These are phyloP conservation scores for Bhutanitis thaidina DNA, from an alignment of 2,888 invertebrate genomes.

Conservation along the genomic window DNA sequence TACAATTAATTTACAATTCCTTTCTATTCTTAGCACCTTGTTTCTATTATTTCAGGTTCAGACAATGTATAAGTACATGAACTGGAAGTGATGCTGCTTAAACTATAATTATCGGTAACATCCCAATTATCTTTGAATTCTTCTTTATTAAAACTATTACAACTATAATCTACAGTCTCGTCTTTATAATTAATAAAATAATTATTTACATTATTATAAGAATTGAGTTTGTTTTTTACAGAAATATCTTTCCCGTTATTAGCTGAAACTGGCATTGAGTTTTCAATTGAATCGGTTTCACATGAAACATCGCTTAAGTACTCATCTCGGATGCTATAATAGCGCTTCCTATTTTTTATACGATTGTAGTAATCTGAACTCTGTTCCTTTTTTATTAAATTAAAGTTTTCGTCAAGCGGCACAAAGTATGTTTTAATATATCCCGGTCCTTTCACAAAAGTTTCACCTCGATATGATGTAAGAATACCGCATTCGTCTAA, in stretches of 20 bases:
- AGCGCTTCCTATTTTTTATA: constrained; percentile 40
- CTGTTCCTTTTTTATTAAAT: constrained; percentile 64
- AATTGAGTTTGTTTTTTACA: constrained; percentile 27
- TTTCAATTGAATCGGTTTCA: constrained; percentile 22
- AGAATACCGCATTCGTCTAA: constrained; percentile 84
- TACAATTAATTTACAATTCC: too few species aligned
- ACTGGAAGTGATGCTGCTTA: constrained; percentile 8
- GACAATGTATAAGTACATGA: constrained; percentile 33
- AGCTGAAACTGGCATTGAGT: constrained; percentile 23
- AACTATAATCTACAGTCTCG: constrained; percentile 25
- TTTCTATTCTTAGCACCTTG: constrained; percentile 41
- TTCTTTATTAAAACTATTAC: constrained; percentile 21
- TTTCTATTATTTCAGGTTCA: constrained; percentile 48
- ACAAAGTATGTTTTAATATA: constrained; percentile 87
- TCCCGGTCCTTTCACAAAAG: constrained; percentile 85
- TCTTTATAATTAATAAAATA: constrained; percentile 3
- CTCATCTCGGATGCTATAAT: constrained; percentile 41
- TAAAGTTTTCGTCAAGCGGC: constrained; percentile 81
- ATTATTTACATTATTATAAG: not conserved
- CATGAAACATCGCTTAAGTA: constrained; percentile 31
- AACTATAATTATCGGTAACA: constrained; percentile 13
- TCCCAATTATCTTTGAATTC: constrained; percentile 15
- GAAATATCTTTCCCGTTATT: constrained; percentile 32
- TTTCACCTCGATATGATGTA: constrained; percentile 85
- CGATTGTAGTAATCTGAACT: constrained; percentile 47